Percentiles rank a stretch among this genome's conserved stretches.
These are phyloP conservation scores for Rhagonycha lutea DNA, from an alignment of 2,888 invertebrate genomes.

Conservation along the genomic window DNA sequence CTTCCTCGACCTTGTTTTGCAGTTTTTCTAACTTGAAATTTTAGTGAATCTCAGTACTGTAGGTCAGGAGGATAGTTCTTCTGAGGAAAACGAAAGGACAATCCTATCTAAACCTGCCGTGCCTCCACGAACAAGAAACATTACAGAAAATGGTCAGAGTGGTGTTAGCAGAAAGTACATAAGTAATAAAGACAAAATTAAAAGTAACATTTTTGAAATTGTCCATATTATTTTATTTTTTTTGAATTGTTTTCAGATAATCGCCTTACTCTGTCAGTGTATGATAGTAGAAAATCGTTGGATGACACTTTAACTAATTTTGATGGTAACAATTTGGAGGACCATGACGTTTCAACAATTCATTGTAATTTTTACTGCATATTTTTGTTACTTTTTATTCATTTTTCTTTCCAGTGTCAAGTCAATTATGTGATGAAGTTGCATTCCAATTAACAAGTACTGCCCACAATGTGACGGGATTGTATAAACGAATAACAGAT, in stretches of 20 bases:
- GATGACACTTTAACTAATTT: conserved; percentile 28
- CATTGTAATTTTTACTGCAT: conserved; percentile 54
- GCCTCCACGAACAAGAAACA: conserved; percentile 62
- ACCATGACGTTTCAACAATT: conserved; percentile 56
- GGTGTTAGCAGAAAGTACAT: conserved; percentile 8
- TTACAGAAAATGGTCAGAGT: conserved; percentile 16
- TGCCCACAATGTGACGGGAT: conserved; percentile 71
- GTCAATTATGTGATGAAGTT: conserved; percentile 65
- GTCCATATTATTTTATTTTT: background rate
- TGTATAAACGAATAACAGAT: conserved; percentile 69
- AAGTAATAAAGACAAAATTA: conserved; percentile 19
- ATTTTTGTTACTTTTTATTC: background rate
- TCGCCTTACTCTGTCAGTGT: background rate
- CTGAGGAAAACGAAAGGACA: conserved; percentile 64
- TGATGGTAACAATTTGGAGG: conserved; percentile 38
- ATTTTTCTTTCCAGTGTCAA: conserved; percentile 58
- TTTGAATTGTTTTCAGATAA: conserved; percentile 7
- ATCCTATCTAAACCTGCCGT: conserved; percentile 60
- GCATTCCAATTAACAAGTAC: conserved; percentile 67
- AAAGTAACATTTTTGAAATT: conserved; percentile 12
- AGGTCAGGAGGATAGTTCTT: conserved; percentile 82
- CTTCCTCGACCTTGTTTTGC: background rate
- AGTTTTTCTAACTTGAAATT: conserved; percentile 24
- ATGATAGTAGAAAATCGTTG: conserved; percentile 23
- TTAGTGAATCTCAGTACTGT: conserved; percentile 70